Evolutionary conservation across 2,888 invertebrate genomes (phyloP).

Genomic region (Drosophila colorata): DNA sequence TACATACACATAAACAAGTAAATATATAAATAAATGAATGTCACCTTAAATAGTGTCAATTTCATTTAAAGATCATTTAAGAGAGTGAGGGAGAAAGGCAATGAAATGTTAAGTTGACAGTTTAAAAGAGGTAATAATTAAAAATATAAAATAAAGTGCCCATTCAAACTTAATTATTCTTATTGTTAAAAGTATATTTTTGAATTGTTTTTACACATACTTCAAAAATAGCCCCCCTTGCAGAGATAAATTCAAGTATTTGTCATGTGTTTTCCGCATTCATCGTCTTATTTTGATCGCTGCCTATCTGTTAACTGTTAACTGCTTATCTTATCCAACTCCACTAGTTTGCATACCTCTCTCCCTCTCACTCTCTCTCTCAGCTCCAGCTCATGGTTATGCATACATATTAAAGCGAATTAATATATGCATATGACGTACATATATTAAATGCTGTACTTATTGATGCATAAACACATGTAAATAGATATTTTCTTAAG

Average conservation of each 20-base stretch:
- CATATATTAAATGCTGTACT: too few species aligned
- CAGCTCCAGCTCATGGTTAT: background rate
- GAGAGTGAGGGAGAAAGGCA: background rate
- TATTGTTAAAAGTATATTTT: background rate
- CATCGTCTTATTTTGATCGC: constrained; percentile 2
- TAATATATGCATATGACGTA: too few species aligned
- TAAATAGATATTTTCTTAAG: too few species aligned
- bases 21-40: too few species aligned
- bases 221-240: background rate
- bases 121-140: background rate
- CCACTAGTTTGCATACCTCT: constrained; percentile 5
- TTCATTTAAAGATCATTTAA: constrained; percentile 4
- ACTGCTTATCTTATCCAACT: background rate
- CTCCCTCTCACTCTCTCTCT: too few species aligned
- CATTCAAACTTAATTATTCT: too few species aligned
- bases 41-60: too few species aligned
- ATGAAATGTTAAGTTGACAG: background rate
- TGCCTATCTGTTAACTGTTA: constrained; percentile 2
- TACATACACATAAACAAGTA: background rate
- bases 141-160: too few species aligned
- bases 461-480: too few species aligned
- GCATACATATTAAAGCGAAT: background rate
- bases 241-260: background rate
- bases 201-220: background rate
- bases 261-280: constrained; percentile 9